These are phyloP conservation scores for Moxostoma hubbsi DNA, from an alignment of 2,797 vertebrate genomes.

Conservation along the genomic window DNA sequence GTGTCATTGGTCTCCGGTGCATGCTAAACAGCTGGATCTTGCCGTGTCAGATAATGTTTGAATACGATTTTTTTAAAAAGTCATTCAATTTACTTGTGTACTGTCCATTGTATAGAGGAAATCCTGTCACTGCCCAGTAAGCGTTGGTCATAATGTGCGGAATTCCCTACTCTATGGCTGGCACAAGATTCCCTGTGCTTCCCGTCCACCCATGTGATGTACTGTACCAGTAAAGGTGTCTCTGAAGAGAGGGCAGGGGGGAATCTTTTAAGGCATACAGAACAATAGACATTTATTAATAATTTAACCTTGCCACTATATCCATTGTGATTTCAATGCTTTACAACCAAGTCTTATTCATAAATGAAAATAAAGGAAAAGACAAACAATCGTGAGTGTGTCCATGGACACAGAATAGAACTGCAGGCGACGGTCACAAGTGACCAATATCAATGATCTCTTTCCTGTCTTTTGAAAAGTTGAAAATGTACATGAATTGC, in stretches of 20 bases:
- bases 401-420: constrained; percentile 52
- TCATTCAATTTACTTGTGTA: constrained; percentile 33
- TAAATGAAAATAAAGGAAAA: constrained; percentile 55
- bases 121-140: constrained; percentile 62
- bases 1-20: constrained; percentile 19
- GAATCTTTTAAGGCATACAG: constrained; percentile 59
- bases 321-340: constrained; percentile 43
- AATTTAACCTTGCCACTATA: constrained; percentile 55
- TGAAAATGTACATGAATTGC: too few relatives aligned
- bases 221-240: constrained; percentile 48
- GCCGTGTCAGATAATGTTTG: constrained; percentile 1
- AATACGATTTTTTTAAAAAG: neutral
- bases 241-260: constrained; percentile 43
- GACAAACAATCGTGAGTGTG: constrained; percentile 39
- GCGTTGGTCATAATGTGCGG: constrained; percentile 67
- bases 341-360: constrained; percentile 39
- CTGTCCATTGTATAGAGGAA: constrained; percentile 60
- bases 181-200: constrained; percentile 54
- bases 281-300: constrained; percentile 63
- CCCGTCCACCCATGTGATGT: constrained; percentile 50
- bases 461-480: constrained; percentile 35
- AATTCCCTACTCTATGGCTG: constrained; percentile 70
- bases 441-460: constrained; percentile 1
- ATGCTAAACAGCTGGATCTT: constrained; percentile 18
- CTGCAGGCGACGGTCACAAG: constrained; percentile 32